phyloP scores from a whole-genome alignment of 1,140 invertebrate species.

The Brachionus asplanchnoidis region DNA sequence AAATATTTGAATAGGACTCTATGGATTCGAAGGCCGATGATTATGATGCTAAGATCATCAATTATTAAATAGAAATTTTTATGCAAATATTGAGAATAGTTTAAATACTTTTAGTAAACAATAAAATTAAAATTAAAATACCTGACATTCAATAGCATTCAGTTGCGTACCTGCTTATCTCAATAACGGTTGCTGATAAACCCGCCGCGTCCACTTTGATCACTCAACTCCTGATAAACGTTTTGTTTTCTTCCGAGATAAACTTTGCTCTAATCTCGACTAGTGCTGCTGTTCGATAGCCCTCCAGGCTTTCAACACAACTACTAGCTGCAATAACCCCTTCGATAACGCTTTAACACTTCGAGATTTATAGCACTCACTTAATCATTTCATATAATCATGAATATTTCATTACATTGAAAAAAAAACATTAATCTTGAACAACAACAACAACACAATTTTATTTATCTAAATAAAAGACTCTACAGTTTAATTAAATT shows the following conservation, averaged over 20 bases:
- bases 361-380: neutral
- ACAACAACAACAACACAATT: neutral
- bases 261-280: neutral
- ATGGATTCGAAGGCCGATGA: neutral
- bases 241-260: neutral
- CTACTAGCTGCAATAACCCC: neutral
- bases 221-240: slow-evolving; percentile 19
- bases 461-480: neutral
- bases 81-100: slow-evolving; percentile 34
- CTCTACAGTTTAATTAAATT: neutral
- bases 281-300: neutral
- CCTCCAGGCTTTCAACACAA: slow-evolving; percentile 14
- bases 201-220: neutral
- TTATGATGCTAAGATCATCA: neutral
- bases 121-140: slow-evolving; percentile 11
- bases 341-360: slow-evolving; percentile 19
- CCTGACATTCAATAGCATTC: slow-evolving; percentile 4
- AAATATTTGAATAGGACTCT: neutral
- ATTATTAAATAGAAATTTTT: slow-evolving; percentile 20
- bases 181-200: slow-evolving; percentile 17
- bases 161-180: neutral
- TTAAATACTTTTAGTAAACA: slow-evolving; percentile 15
- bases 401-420: neutral
- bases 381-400: neutral
- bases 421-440: neutral